Conservation (phyloP, 2,113 vertebrate genomes). For the Chunga burmeisteri region DNA sequence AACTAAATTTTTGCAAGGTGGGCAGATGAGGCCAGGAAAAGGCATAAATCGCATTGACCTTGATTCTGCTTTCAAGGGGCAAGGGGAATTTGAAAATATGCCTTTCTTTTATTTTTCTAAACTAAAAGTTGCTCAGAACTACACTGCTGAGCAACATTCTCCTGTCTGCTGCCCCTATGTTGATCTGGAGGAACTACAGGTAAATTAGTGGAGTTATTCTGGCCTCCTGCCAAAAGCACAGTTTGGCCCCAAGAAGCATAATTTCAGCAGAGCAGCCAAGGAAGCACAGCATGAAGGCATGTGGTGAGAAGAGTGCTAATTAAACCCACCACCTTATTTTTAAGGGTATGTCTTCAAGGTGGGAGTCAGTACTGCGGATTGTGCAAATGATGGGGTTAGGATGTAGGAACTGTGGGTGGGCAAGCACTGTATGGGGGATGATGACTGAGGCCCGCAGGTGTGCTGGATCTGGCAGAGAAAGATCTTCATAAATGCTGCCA, state of each 20-base stretch:
- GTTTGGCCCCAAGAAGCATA: background rate
- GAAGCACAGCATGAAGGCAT: background rate
- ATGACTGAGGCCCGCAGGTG: background rate
- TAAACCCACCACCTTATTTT: background rate
- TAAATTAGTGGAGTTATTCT: background rate
- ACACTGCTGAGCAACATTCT: background rate
- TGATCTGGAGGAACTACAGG: background rate
- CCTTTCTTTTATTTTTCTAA: background rate
- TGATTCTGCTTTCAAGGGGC: background rate
- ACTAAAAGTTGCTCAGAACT: background rate
- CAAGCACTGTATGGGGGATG: background rate
- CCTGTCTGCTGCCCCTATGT: background rate
- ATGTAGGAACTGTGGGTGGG: background rate
- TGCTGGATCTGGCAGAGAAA: background rate
- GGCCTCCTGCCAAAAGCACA: background rate
- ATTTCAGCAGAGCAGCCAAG: background rate
- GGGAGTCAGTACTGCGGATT: background rate
- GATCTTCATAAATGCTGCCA: background rate
- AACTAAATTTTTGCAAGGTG: background rate
- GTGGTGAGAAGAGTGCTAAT: background rate
- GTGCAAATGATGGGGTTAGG: background rate
- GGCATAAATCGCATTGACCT: background rate
- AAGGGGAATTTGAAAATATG: background rate
- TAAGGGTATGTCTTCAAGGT: background rate
- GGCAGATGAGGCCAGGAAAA: background rate